A percentile compares a stretch with the other conserved stretches of the same genome.
Evolutionary conservation across 2,888 invertebrate genomes (phyloP).

Genomic region (Papilio protenor): DNA sequence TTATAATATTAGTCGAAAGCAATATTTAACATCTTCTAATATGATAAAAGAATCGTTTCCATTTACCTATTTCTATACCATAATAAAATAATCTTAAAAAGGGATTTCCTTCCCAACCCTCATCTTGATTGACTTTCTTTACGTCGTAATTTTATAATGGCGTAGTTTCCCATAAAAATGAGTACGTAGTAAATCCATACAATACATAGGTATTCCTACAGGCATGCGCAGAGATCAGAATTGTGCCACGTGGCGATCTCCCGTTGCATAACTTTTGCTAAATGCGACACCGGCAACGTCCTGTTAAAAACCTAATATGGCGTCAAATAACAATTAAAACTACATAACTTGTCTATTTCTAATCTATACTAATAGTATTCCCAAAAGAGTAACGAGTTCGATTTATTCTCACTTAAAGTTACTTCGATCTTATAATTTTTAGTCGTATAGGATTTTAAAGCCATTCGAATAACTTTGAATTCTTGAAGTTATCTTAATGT

Average conservation of each 20-base stretch:
- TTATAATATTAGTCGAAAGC: no score
- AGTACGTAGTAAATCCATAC: constrained; percentile 32
- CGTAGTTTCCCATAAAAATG: constrained; percentile 24
- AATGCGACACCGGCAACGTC: constrained; percentile 47
- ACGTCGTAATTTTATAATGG: background rate
- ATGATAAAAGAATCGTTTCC: background rate
- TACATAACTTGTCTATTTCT: background rate
- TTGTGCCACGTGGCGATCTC: constrained; percentile 75
- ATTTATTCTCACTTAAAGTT: no score
- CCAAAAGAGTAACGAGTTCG: no score
- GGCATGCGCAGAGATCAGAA: constrained; percentile 69
- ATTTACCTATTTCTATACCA: background rate
- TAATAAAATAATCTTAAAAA: background rate
- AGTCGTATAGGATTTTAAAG: background rate
- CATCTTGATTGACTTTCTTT: background rate
- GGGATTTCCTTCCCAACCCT: background rate
- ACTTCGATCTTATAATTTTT: no score
- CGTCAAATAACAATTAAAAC: background rate
- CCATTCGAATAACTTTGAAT: background rate
- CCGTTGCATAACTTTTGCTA: constrained; percentile 77
- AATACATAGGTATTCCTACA: constrained; percentile 34
- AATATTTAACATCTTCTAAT: background rate
- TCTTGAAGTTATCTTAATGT: constrained; percentile 9
- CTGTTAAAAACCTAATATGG: background rate
- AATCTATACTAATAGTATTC: no score